Evolutionary conservation across 2,888 invertebrate genomes (phyloP), one percentile per base, ranked within the genome.

Genomic region (Drosophila buzzatii): DNA sequence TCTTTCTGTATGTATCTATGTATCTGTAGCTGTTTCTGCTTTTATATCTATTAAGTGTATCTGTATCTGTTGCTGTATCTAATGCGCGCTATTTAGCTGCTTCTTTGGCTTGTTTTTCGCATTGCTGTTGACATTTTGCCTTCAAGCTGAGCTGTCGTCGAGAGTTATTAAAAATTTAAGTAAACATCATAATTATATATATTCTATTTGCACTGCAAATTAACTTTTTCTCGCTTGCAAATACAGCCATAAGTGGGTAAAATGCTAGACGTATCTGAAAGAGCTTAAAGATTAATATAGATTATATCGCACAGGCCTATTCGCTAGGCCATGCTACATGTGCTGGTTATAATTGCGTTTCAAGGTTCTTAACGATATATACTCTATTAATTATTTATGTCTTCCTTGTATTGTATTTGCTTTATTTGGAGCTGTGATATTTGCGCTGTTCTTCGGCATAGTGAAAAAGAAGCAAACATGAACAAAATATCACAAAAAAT

Each of bases 131-230:
- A 76, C 80, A 76, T 61, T 70, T 79, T 37, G 62, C 68, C 71
- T 71, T 80, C 57, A 42, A 23, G 41, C 35, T 72, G 42, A 64
- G 42, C 37, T 47, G 41, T 39, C 23, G 35, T 49, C 64, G 20
- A 58, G 56, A 67, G 65, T 67, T 81, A 81, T 79, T 89, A 81
- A 84, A 79, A 87, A 73, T 86, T 79, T 76, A 59, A 56, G 64
- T 61, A 76, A 87, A 87, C 76, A 87, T 39, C 31, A 20, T 45
- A 58, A 57, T 65, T 49, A 37, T 39, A 60, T 0, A 53, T n/a
- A 66, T 58, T 63, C 44, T 58, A 61, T 79, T 77, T 79, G 49
- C 76, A 45, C 49, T 37, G 10, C 52, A 39, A n/a, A 35, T 51
- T 23, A 45, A 44, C 35, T 49, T 18, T 31, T 33, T 2, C n/a